A percentile compares a stretch with the other conserved stretches of the same genome.
phyloP scores from a whole-genome alignment of 2,113 vertebrate species.

The Cyphomyrus plagiostoma region DNA sequence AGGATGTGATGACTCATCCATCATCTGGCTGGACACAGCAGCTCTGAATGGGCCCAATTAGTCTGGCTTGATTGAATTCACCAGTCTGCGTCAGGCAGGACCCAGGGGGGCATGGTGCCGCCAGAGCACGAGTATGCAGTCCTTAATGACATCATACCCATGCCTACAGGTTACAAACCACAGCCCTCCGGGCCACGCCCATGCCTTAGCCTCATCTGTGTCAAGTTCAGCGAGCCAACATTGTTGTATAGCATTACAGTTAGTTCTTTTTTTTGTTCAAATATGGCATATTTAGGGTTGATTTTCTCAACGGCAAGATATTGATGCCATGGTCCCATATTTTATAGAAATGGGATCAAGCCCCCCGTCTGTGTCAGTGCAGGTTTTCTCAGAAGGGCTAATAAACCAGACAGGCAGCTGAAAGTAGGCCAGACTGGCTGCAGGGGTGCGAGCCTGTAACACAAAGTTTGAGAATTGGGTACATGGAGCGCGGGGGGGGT shows the following conservation, averaged over 20 bases:
- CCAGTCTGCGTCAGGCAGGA: background rate
- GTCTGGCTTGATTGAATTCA: background rate
- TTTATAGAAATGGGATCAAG: background rate
- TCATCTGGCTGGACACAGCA: conserved; percentile 1
- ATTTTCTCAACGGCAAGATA: background rate
- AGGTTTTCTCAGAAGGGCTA: background rate
- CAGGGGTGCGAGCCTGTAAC: background rate
- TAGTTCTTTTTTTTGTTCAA: background rate
- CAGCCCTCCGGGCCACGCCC: background rate
- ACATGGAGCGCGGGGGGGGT: background rate
- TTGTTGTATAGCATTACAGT: background rate
- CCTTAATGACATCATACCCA: background rate
- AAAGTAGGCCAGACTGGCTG: conserved; percentile 9
- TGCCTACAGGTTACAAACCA: background rate
- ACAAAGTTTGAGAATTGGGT: background rate
- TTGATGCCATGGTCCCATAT: background rate
- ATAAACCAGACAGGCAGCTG: background rate
- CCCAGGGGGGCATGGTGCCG: background rate
- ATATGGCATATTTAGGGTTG: background rate
- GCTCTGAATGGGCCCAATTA: conserved; percentile 9
- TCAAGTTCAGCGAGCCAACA: background rate
- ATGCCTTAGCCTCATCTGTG: background rate
- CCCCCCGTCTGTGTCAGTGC: background rate
- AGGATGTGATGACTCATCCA: background rate
- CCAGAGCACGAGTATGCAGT: background rate